Evolutionary conservation across 2,797 vertebrate species (phyloP).

Genomic region (Alcedo atthis): DNA sequence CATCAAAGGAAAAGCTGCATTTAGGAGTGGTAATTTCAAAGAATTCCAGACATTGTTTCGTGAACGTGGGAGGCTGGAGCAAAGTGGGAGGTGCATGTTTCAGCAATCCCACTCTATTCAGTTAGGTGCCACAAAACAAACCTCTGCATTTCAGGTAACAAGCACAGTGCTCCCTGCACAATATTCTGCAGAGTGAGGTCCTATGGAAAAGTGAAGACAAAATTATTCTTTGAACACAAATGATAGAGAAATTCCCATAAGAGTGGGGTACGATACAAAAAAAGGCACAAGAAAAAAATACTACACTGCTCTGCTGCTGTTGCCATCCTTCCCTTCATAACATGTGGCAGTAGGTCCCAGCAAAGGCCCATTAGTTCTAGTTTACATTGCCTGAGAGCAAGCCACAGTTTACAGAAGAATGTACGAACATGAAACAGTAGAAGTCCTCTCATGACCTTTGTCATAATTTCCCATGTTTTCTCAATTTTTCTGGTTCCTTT

Average conservation of each 20-base stretch:
- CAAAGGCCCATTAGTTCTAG: not conserved
- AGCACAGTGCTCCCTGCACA: not conserved
- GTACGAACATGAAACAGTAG: not conserved
- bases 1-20: slow-evolving; percentile 50
- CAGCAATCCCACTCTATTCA: slow-evolving; percentile 20
- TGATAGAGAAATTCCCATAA: accelerated
- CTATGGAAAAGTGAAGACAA: not conserved
- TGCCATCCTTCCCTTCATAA: not conserved
- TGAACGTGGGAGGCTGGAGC: slow-evolving; percentile 54
- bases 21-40: slow-evolving; percentile 67
- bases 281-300: not conserved
- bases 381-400: not conserved
- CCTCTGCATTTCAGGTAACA: not conserved
- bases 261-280: not conserved
- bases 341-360: not conserved
- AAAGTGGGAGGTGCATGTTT: slow-evolving; percentile 44
- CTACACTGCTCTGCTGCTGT: not conserved
- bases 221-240: not conserved
- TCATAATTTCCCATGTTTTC: not conserved
- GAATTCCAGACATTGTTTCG: slow-evolving; percentile 58
- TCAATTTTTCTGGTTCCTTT: not conserved
- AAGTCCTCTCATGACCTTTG: not conserved
- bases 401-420: not conserved
- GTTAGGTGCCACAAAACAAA: slow-evolving; percentile 35
- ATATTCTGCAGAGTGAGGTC: not conserved